phyloP scores from a whole-genome alignment of 30 jellyfish, hydroid and myxozoan species.

The Hydractinia echinata region DNA sequence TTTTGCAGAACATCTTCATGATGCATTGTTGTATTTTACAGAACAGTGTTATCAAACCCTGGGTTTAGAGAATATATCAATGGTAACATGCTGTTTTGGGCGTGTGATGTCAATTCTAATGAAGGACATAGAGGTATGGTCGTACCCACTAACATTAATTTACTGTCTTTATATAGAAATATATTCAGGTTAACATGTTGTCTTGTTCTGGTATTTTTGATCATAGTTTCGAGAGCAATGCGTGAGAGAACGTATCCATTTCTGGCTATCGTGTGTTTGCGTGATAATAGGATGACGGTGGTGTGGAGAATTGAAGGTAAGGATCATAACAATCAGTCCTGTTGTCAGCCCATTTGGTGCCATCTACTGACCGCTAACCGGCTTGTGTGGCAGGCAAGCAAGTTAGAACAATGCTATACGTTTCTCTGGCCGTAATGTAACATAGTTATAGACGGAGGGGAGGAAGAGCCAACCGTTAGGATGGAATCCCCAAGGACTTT shows the following conservation, averaged over 20 bases:
- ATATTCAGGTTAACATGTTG: background rate
- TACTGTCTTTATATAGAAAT: background rate
- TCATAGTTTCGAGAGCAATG: constrained; percentile 84
- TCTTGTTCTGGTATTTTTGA: background rate
- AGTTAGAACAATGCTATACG: too few species aligned
- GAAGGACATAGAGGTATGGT: constrained; percentile 82
- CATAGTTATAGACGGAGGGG: too few species aligned
- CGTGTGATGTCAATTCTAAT: constrained; percentile 63
- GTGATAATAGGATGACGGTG: constrained; percentile 81
- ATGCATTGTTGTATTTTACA: too few species aligned
- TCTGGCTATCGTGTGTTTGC: constrained; percentile 76
- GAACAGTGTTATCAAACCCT: constrained; percentile 64
- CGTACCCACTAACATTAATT: background rate
- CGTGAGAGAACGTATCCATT: constrained; percentile 84
- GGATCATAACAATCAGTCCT: background rate
- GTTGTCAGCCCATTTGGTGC: too few species aligned
- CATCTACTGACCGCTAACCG: too few species aligned
- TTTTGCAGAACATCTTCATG: too few species aligned
- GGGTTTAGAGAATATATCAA: constrained; percentile 76
- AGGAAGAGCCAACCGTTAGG: too few species aligned
- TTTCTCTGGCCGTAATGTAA: too few species aligned
- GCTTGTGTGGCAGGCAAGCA: too few species aligned
- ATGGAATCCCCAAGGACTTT: too few species aligned
- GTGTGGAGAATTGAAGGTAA: constrained; percentile 92
- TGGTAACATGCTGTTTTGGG: constrained; percentile 95